phyloP scores from a whole-genome alignment of 2,888 invertebrate species.

The Pomacea canaliculata region DNA sequence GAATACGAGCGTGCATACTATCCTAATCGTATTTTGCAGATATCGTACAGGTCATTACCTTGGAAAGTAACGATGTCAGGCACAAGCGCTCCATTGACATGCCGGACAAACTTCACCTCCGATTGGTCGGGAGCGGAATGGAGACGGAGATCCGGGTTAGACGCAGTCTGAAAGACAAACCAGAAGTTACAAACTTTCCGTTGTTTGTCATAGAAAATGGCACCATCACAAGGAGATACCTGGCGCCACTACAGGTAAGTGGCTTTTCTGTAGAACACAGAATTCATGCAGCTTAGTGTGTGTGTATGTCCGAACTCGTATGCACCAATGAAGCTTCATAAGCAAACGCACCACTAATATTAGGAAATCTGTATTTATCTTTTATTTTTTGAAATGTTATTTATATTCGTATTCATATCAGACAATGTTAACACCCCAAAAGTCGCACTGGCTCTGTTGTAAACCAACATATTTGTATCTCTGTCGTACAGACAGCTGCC shows the following conservation, averaged over 20 bases:
- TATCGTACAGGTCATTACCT: neutral
- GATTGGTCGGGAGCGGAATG: neutral
- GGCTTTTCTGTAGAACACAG: neutral
- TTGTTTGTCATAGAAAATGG: constrained; percentile 25
- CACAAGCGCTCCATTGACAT: constrained; percentile 14
- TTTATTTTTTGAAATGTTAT: too few relatives aligned
- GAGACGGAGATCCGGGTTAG: neutral
- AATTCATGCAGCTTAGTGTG: too few relatives aligned
- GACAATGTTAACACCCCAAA: too few relatives aligned
- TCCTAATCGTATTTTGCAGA: constrained; percentile 3
- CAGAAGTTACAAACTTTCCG: constrained; percentile 12
- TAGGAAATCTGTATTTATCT: too few relatives aligned
- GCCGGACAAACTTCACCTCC: constrained; percentile 18
- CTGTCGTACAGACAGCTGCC: constrained; percentile 3
- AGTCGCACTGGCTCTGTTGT: too few relatives aligned
- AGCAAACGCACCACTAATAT: too few relatives aligned
- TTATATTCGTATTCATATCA: too few relatives aligned
- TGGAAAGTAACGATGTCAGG: constrained; percentile 7
- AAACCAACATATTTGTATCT: too few relatives aligned
- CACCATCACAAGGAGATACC: neutral
- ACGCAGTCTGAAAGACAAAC: constrained; percentile 9
- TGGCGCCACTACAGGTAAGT: constrained; percentile 4
- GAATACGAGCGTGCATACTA: too few relatives aligned
- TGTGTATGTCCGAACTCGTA: too few relatives aligned
- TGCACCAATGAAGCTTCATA: too few relatives aligned